These are phyloP conservation scores for Pammene fasciana DNA, from an alignment of 2,888 invertebrate species.

Conservation along the genomic window DNA sequence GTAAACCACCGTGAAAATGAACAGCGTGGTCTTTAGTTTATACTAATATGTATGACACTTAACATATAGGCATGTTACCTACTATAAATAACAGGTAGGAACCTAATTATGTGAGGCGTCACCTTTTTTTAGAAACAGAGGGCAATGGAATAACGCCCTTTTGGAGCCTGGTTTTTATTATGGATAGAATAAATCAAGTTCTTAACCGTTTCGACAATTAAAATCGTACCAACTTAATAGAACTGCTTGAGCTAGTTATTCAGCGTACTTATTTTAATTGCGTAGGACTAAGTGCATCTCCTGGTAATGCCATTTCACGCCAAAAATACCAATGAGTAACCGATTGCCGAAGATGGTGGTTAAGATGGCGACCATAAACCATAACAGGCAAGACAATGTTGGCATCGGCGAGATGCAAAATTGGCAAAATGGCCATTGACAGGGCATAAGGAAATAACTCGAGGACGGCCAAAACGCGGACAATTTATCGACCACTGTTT, in stretches of 20 bases:
- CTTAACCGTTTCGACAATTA: not conserved
- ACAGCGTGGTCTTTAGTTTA: too few relatives aligned
- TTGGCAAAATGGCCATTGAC: conserved; percentile 52
- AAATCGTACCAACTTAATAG: too few relatives aligned
- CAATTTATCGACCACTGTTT: conserved; percentile 72
- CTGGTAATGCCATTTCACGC: conserved; percentile 52
- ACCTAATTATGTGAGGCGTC: too few relatives aligned
- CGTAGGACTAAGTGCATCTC: conserved; percentile 54
- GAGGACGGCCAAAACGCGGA: conserved; percentile 72
- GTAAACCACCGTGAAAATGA: too few relatives aligned
- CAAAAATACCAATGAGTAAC: conserved; percentile 61
- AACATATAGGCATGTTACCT: too few relatives aligned
- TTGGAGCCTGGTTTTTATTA: too few relatives aligned
- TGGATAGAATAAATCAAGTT: not conserved
- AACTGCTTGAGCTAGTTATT: not conserved
- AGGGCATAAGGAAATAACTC: conserved; percentile 71
- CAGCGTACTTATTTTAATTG: conserved; percentile 45
- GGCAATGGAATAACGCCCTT: too few relatives aligned
- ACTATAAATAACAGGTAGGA: too few relatives aligned
- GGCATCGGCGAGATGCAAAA: conserved; percentile 40
- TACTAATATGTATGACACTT: too few relatives aligned
- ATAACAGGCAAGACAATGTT: conserved; percentile 61
- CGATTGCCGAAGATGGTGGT: conserved; percentile 58
- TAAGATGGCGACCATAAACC: conserved; percentile 61
- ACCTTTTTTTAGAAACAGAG: too few relatives aligned